phyloP scores from a whole-genome alignment of 2,113 vertebrate species.

The Nothocercus julius region DNA sequence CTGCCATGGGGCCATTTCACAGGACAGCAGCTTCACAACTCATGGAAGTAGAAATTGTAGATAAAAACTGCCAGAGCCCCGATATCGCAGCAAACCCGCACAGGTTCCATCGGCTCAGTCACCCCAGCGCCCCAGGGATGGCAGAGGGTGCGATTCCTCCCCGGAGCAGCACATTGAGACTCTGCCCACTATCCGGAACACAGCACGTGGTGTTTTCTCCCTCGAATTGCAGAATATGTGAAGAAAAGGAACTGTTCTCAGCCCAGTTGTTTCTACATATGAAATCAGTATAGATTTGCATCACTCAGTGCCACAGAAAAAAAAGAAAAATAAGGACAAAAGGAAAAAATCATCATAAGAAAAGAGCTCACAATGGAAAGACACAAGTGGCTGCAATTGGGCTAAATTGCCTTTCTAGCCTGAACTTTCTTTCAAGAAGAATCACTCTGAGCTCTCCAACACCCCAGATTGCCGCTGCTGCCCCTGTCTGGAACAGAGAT shows the following conservation, averaged over 20 bases:
- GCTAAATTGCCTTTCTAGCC: not conserved
- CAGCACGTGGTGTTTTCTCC: rapidly evolving
- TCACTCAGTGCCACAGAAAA: not conserved
- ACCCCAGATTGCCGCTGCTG: not conserved
- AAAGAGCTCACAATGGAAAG: not conserved
- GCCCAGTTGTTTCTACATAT: not conserved
- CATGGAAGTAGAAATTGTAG: not conserved
- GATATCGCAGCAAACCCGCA: not conserved
- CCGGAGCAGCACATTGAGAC: too few species aligned
- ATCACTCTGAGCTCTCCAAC: not conserved
- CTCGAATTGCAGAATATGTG: not conserved
- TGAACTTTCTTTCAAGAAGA: not conserved
- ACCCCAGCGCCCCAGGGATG: too few species aligned
- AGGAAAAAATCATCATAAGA: not conserved
- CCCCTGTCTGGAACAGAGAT: too few species aligned
- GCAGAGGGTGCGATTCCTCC: too few species aligned
- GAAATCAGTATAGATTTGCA: not conserved
- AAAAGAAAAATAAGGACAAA: not conserved
- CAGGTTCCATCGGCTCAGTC: rapidly evolving
- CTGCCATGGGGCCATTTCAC: not conserved
- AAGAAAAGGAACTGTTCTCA: not conserved
- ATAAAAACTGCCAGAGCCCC: not conserved
- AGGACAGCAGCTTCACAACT: not conserved
- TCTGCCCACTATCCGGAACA: not conserved
- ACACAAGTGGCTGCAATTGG: not conserved